Percentiles rank a stretch among this genome's conserved stretches.
Conservation (phyloP, 1,140 invertebrate species). For the Schlechtendalia chinensis region DNA sequence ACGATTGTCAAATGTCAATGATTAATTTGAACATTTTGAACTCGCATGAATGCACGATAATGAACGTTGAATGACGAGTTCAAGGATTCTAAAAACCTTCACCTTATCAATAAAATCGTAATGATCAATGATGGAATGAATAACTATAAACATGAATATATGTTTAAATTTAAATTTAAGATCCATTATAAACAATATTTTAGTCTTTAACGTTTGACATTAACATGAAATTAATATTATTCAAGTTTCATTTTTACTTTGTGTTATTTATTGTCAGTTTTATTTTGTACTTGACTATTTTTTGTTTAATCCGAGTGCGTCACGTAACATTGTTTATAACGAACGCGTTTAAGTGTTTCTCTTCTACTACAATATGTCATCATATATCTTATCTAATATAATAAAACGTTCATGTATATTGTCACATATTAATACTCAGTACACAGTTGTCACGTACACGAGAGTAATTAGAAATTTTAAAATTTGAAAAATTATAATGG, state of each 20-base stretch:
- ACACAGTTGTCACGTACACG: neutral
- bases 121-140: neutral
- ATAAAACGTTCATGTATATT: too few species aligned
- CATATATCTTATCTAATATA: neutral
- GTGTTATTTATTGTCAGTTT: too few species aligned
- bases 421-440: neutral
- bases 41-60: neutral
- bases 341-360: too few species aligned
- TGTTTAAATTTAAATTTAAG: neutral
- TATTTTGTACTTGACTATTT: too few species aligned
- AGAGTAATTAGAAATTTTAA: too few species aligned
- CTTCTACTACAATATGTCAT: neutral
- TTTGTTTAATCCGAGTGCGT: too few species aligned
- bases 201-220: neutral
- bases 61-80: conserved; percentile 11
- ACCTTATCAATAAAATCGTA: conserved; percentile 20
- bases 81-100: conserved; percentile 29
- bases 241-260: neutral
- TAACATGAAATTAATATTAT: neutral
- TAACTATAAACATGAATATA: neutral
- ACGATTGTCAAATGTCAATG: conserved; percentile 7
- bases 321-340: too few species aligned
- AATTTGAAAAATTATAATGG: too few species aligned
- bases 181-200: neutral
- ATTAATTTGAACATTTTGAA: neutral